These are phyloP conservation scores for Plodia interpunctella DNA, from an alignment of 1,140 invertebrate genomes.

Conservation along the genomic window DNA sequence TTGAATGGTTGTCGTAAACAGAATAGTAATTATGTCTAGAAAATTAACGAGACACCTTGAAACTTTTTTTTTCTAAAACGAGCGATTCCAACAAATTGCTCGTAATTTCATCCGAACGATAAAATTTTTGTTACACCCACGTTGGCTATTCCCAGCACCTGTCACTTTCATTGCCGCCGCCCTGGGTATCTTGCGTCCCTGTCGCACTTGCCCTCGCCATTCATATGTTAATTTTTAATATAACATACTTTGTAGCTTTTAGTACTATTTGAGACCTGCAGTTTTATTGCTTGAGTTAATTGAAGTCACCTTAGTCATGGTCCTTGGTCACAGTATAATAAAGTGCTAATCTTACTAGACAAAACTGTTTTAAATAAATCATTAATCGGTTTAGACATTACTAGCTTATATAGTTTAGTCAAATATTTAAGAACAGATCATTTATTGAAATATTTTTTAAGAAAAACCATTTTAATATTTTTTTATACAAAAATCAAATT, in stretches of 20 bases:
- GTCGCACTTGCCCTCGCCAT: constrained; percentile 7
- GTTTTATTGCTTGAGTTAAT: background rate
- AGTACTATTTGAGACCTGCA: background rate
- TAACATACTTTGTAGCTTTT: background rate
- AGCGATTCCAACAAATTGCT: constrained; percentile 35
- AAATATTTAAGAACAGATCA: too few species aligned
- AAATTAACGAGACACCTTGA: constrained; percentile 18
- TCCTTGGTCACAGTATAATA: too few species aligned
- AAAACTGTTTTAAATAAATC: too few species aligned
- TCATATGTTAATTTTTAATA: background rate
- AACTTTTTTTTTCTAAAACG: constrained; percentile 16
- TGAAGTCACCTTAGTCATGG: too few species aligned
- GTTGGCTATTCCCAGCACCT: constrained; percentile 38
- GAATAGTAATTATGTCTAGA: background rate
- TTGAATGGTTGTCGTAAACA: background rate
- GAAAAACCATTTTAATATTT: too few species aligned
- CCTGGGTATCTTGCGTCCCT: constrained; percentile 6
- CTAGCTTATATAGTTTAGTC: too few species aligned
- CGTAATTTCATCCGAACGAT: constrained; percentile 43
- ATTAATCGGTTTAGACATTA: too few species aligned
- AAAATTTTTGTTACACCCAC: constrained; percentile 43
- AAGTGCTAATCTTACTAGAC: too few species aligned
- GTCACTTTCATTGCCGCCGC: constrained; percentile 35
- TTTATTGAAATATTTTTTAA: too few species aligned
- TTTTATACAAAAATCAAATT: too few species aligned